Conservation (phyloP, 53 echinoderm and acorn worm genomes). For the Stichopus horrens region DNA sequence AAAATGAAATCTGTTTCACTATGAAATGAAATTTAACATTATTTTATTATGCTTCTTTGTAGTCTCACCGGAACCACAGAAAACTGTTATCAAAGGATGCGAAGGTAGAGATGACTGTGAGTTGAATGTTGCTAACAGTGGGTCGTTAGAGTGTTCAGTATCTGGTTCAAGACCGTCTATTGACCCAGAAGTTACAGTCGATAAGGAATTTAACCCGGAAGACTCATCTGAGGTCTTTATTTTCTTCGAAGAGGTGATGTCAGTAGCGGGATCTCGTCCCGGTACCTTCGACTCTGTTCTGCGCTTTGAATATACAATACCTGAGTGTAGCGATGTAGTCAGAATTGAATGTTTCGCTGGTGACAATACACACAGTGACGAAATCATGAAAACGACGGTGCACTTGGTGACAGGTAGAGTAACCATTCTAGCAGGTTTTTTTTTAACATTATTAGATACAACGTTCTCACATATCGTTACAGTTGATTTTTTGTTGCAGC, state of each 20-base stretch:
- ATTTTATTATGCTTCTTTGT: background rate
- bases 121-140: background rate
- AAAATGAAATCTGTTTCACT: too few relatives aligned
- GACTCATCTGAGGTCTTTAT: background rate
- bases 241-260: background rate
- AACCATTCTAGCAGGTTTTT: too few relatives aligned
- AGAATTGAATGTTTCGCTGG: background rate
- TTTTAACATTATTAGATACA: too few relatives aligned
- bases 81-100: background rate
- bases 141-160: background rate
- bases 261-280: background rate
- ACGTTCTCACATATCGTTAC: too few relatives aligned
- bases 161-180: conserved; percentile 1
- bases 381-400: background rate
- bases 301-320: background rate
- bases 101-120: background rate
- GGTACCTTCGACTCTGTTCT: background rate
- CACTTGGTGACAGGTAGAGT: background rate
- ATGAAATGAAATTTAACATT: too few relatives aligned
- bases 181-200: background rate
- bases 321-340: background rate
- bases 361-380: background rate
- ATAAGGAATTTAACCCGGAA: background rate
- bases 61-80: background rate
- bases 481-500: too few relatives aligned